Conservation (phyloP, 1,140 invertebrate genomes). For the Apis dorsata region DNA sequence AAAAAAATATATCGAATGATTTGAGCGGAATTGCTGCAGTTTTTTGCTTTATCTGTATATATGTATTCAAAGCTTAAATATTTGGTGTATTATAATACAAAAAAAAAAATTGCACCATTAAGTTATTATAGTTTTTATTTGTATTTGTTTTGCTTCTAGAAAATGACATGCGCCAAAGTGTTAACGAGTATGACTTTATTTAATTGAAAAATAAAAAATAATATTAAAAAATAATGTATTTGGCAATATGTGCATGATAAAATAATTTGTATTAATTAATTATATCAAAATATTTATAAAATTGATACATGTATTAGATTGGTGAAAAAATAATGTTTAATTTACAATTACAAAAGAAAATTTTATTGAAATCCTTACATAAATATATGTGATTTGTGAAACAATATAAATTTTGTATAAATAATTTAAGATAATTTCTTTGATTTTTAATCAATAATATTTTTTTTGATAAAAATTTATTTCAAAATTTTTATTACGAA, state of each 20-base stretch:
- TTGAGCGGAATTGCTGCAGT: slow-evolving; percentile 10
- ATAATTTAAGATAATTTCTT: no score
- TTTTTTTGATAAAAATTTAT: no score
- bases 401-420: no score
- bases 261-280: background rate
- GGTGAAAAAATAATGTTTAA: no score
- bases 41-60: slow-evolving; percentile 1
- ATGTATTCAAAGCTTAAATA: slow-evolving; percentile 9
- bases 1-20: background rate
- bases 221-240: no score
- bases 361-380: no score
- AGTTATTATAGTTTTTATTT: slow-evolving; percentile 10
- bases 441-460: no score
- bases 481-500: no score
- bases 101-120: background rate
- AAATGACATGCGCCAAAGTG: slow-evolving; percentile 23
- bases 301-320: no score
- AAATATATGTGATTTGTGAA: no score
- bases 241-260: background rate
- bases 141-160: slow-evolving; percentile 33
- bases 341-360: no score
- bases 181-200: slow-evolving; percentile 25
- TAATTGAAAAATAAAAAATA: background rate
- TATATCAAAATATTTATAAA: no score
- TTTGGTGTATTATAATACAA: background rate